phyloP scores from a whole-genome alignment of 30 jellyfish, hydroid and myxozoan genomes.

The Hydractinia symbiolongicarpus region DNA sequence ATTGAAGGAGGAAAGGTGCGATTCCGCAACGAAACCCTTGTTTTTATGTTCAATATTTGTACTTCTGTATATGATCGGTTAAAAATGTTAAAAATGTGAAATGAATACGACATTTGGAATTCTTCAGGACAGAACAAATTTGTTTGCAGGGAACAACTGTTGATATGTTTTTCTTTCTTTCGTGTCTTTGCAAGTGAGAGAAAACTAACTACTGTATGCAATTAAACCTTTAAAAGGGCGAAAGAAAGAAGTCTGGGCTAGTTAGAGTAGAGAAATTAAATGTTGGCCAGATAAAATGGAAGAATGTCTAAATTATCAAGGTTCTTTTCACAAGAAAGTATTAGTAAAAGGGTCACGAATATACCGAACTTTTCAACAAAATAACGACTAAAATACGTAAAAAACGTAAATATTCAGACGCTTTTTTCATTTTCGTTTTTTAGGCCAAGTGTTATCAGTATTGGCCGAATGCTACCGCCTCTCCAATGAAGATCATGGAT shows the following conservation, averaged over 20 bases:
- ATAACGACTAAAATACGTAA: not conserved
- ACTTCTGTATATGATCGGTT: not conserved
- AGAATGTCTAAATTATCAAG: too few species aligned
- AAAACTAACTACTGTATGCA: too few species aligned
- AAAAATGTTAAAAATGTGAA: not conserved
- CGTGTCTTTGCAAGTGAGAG: too few species aligned
- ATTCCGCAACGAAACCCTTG: not conserved
- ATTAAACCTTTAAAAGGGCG: too few species aligned
- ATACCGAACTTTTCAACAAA: too few species aligned
- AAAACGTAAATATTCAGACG: not conserved
- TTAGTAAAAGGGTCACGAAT: too few species aligned
- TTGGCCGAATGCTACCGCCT: conserved; percentile 73
- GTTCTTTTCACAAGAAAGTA: too few species aligned
- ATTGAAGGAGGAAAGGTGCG: conserved; percentile 61
- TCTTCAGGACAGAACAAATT: not conserved
- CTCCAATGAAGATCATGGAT: conserved; percentile 54
- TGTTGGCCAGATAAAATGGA: too few species aligned
- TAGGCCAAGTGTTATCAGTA: conserved; percentile 67
- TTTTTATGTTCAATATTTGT: not conserved
- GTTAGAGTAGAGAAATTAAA: too few species aligned
- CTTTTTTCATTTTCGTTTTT: conserved; percentile 15
- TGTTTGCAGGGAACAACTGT: too few species aligned
- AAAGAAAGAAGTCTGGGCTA: too few species aligned
- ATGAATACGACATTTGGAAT: not conserved
- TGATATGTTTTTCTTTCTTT: too few species aligned